Evolutionary conservation across 1,140 invertebrate species (phyloP).

Genomic region (Habropoda laboriosa): DNA sequence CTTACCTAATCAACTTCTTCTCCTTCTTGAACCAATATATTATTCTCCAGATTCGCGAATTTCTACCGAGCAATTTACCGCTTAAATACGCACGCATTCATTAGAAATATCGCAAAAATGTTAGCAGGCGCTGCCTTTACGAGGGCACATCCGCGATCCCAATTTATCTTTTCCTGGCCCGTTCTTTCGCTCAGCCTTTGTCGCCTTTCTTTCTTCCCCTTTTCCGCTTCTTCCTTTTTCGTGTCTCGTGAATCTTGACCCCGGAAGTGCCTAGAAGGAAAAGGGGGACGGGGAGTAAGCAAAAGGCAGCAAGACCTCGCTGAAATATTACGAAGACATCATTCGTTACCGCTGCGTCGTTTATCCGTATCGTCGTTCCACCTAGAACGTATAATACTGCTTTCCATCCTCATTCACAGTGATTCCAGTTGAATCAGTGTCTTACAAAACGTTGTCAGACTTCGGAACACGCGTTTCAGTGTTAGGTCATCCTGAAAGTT

Average conservation of each 20-base stretch:
- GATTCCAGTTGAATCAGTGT: not conserved
- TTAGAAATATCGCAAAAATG: conserved; percentile 32
- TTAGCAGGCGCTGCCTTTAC: conserved; percentile 27
- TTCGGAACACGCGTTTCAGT: too few species aligned
- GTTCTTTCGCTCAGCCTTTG: conserved; percentile 50
- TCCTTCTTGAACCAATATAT: not conserved
- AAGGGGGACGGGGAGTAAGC: not conserved
- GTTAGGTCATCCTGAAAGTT: too few species aligned
- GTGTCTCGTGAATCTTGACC: conserved; percentile 66
- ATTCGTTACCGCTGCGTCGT: conserved; percentile 65
- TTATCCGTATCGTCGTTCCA: conserved; percentile 62
- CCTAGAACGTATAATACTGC: conserved; percentile 57
- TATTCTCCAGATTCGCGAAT: conserved; percentile 1
- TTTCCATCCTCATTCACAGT: conserved; percentile 50
- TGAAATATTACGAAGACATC: conserved; percentile 72
- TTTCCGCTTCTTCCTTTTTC: conserved; percentile 37
- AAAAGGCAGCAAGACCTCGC: conserved; percentile 18
- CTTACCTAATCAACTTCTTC: not conserved
- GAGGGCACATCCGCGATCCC: conserved; percentile 52
- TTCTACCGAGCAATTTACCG: conserved; percentile 30
- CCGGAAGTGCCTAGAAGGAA: conserved; percentile 52
- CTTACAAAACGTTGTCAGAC: not conserved
- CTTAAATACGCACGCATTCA: conserved; percentile 33
- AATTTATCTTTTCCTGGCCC: conserved; percentile 62
- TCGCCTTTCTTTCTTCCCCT: conserved; percentile 59